Evolutionary conservation across 1,140 invertebrate genomes (phyloP).

Genomic region (Caerostris extrusa): DNA sequence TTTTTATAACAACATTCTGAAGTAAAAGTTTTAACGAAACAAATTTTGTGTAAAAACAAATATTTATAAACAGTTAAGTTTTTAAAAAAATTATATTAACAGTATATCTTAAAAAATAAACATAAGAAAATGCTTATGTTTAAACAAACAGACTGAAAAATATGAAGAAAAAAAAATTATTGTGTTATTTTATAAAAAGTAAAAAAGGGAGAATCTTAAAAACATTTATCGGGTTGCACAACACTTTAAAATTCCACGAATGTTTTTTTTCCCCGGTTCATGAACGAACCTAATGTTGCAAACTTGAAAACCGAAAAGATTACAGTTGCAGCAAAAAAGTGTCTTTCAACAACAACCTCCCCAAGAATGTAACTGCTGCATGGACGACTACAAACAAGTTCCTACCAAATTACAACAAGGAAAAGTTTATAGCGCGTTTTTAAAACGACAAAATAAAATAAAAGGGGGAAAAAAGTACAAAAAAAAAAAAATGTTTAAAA

Average conservation of each 20-base stretch:
- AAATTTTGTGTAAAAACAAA: too few relatives aligned
- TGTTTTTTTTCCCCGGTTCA: background rate
- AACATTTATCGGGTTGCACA: background rate
- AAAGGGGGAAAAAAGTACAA: background rate
- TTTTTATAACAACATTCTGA: too few relatives aligned
- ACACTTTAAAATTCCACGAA: background rate
- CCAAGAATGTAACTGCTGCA: background rate
- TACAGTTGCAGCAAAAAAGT: background rate
- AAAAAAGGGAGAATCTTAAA: background rate
- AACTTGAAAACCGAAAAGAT: constrained; percentile 8
- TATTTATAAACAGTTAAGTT: too few relatives aligned
- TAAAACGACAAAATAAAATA: constrained; percentile 10
- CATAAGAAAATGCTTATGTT: too few relatives aligned
- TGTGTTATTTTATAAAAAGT: too few relatives aligned
- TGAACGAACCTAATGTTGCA: background rate
- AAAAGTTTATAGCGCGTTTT: constrained; percentile 7
- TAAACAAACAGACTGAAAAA: too few relatives aligned
- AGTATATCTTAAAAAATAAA: too few relatives aligned
- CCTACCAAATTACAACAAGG: background rate
- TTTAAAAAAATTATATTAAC: too few relatives aligned
- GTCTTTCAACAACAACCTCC: background rate
- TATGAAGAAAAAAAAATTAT: too few relatives aligned
- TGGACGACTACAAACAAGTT: background rate
- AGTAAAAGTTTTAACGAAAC: too few relatives aligned
- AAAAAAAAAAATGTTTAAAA: background rate